Conservation (phyloP, 2,888 invertebrate genomes). For the Dastarcus helophoroides region DNA sequence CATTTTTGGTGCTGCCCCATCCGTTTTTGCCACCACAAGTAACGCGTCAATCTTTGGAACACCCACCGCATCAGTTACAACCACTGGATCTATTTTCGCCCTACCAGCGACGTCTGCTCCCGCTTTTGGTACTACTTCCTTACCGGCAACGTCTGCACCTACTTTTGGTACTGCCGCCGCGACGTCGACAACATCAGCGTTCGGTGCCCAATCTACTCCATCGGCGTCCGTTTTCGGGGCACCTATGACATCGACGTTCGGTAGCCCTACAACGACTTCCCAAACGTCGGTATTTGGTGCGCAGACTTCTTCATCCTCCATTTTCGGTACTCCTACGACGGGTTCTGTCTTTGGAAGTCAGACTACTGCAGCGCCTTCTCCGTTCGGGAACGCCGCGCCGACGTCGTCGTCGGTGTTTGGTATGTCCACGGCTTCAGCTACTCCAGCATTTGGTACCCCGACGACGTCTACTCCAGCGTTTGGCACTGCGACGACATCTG, state of each 20-base stretch:
- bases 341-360: slow-evolving; percentile 9
- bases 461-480: slow-evolving; percentile 18
- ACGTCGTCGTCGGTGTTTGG: slow-evolving; percentile 17
- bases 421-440: slow-evolving; percentile 16
- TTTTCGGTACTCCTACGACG: slow-evolving; percentile 7
- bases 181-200: slow-evolving; percentile 18
- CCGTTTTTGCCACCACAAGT: background rate
- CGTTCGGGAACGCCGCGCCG: slow-evolving; percentile 16
- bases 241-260: slow-evolving; percentile 21
- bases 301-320: slow-evolving; percentile 6
- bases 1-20: slow-evolving; percentile 6
- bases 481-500: slow-evolving; percentile 14
- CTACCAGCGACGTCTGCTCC: slow-evolving; percentile 22
- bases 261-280: slow-evolving; percentile 9
- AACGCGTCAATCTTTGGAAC: slow-evolving; percentile 3
- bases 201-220: slow-evolving; percentile 14
- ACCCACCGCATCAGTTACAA: slow-evolving; percentile 3
- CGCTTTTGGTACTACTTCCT: slow-evolving; percentile 9
- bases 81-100: slow-evolving; percentile 4
- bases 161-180: slow-evolving; percentile 26
- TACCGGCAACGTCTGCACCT: slow-evolving; percentile 18
- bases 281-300: slow-evolving; percentile 11
- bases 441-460: slow-evolving; percentile 12
- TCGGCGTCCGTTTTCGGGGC: slow-evolving; percentile 14
- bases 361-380: slow-evolving; percentile 12